Percentiles rank a stretch among this genome's conserved stretches.
Evolutionary conservation across 2,888 invertebrate species (phyloP).

Genomic region (Ophion ellenae): DNA sequence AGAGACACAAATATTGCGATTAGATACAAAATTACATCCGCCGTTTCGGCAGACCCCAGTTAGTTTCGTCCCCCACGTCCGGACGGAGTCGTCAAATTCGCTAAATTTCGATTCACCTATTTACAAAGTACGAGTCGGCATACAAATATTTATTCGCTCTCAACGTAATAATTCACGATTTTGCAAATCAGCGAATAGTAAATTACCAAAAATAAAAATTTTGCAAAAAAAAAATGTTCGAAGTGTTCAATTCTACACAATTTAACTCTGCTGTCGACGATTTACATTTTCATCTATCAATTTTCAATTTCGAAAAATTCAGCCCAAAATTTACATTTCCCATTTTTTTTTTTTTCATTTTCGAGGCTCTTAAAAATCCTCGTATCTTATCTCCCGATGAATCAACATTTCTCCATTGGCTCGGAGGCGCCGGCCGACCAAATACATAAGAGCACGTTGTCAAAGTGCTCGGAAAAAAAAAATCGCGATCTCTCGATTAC

Average conservation of each 20-base stretch:
- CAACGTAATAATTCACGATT: not conserved
- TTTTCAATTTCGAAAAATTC: no score
- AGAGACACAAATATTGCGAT: not conserved
- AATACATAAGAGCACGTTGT: not conserved
- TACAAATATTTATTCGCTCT: not conserved
- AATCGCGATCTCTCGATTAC: not conserved
- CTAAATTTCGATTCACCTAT: no score
- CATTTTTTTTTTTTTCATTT: not conserved
- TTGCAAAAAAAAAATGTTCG: no score
- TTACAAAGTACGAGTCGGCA: no score
- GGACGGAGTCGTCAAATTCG: no score
- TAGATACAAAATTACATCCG: not conserved
- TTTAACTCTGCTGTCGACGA: no score
- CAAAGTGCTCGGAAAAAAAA: not conserved
- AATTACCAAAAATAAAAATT: no score
- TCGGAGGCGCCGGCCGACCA: not conserved
- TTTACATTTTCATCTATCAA: no score
- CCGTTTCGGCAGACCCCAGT: not conserved
- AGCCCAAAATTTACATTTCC: not conserved
- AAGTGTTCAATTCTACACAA: no score
- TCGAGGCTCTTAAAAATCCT: not conserved
- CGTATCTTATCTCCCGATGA: constrained; percentile 3
- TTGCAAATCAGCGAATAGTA: no score
- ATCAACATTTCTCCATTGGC: not conserved
- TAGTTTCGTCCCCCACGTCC: no score